Conservation (phyloP, 2,888 invertebrate genomes). For the Anodontia alba region DNA sequence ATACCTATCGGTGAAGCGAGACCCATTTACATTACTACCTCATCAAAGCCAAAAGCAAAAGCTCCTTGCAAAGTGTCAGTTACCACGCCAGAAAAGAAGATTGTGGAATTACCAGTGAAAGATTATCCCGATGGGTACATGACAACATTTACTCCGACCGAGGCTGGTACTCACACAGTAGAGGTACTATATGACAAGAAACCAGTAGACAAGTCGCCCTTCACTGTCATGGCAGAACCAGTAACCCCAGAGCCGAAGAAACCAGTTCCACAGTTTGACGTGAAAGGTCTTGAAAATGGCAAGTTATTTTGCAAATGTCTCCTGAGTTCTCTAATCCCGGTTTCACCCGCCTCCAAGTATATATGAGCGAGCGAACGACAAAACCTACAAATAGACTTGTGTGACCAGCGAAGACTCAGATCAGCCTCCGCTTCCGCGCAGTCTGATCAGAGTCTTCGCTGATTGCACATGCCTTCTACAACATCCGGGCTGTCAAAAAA, state of each 20-base stretch:
- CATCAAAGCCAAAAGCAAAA: constrained; percentile 83
- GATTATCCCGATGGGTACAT: constrained; percentile 90
- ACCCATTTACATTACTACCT: too few relatives aligned
- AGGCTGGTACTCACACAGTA: constrained; percentile 84
- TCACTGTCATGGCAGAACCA: constrained; percentile 74
- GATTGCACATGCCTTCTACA: too few relatives aligned
- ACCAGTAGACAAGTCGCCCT: constrained; percentile 83
- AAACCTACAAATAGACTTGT: too few relatives aligned
- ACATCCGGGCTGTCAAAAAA: too few relatives aligned
- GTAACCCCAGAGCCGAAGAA: neutral
- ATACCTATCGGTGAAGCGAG: too few relatives aligned
- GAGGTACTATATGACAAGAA: constrained; percentile 82
- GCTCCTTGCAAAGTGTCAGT: constrained; percentile 71
- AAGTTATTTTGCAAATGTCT: too few relatives aligned
- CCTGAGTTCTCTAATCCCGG: too few relatives aligned
- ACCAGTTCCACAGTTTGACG: constrained; percentile 31
- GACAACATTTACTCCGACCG: constrained; percentile 82
- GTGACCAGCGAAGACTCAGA: too few relatives aligned
- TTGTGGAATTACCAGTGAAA: constrained; percentile 92
- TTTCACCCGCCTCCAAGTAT: too few relatives aligned
- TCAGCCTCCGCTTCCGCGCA: too few relatives aligned
- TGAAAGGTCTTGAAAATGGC: neutral
- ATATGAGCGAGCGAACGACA: too few relatives aligned
- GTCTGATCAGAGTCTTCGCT: too few relatives aligned
- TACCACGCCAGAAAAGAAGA: constrained; percentile 79